These are phyloP conservation scores for Coryphaenoides rupestris DNA, from an alignment of 2,113 vertebrate genomes.

Conservation along the genomic window DNA sequence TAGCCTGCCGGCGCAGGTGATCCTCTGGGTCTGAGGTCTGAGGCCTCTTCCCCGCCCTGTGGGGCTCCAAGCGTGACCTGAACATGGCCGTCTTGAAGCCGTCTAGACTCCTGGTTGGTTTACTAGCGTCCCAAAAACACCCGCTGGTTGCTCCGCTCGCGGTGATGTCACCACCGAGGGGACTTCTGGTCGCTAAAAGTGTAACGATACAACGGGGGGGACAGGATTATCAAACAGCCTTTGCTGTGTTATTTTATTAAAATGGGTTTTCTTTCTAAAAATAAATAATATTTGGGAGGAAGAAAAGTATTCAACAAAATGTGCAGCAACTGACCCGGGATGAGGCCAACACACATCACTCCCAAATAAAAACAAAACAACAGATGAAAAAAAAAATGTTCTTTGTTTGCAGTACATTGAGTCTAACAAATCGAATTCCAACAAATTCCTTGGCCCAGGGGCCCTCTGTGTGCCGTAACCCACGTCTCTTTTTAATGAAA, in stretches of 20 bases:
- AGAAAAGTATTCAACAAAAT: background rate
- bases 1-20: conserved; percentile 51
- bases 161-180: too few relatives aligned
- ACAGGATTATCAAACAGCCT: background rate
- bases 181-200: too few relatives aligned
- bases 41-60: conserved; percentile 12
- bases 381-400: conserved; percentile 9
- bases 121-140: conserved; percentile 41
- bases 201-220: too few relatives aligned
- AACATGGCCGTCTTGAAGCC: conserved; percentile 53
- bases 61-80: conserved; percentile 54
- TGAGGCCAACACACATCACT: background rate
- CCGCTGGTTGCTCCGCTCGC: conserved; percentile 45
- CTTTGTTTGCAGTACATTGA: background rate
- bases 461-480: conserved; percentile 7
- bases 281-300: background rate
- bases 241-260: conserved; percentile 1
- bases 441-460: background rate
- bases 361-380: background rate
- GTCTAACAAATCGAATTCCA: conserved; percentile 11
- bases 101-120: conserved; percentile 53
- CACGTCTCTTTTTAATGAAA: conserved; percentile 17
- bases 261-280: background rate
- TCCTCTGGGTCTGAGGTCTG: conserved; percentile 11
- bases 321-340: background rate